Percentiles rank a stretch among this genome's conserved stretches.
phyloP scores from a whole-genome alignment of 2,797 vertebrate genomes.

The Cetoscarus ocellatus region DNA sequence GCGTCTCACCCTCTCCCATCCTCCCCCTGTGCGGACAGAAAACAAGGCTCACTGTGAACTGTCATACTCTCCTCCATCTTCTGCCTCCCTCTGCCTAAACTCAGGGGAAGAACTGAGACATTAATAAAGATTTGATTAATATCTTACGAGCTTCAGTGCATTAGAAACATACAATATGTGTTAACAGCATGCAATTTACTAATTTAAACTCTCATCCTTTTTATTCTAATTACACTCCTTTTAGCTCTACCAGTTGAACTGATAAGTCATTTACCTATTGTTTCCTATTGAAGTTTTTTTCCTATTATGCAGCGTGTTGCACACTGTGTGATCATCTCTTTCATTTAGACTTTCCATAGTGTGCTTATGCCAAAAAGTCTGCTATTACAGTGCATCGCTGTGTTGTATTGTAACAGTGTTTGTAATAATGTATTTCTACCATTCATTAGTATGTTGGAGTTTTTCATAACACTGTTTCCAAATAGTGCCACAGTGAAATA shows the following conservation, averaged over 20 bases:
- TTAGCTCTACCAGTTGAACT: too few species aligned
- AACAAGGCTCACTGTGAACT: conserved; percentile 28
- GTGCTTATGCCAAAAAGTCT: too few species aligned
- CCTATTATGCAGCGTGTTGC: background rate
- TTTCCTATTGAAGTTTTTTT: too few species aligned
- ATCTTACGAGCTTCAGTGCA: background rate
- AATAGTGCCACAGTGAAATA: too few species aligned
- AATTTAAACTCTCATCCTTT: background rate
- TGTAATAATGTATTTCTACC: too few species aligned
- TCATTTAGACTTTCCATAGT: too few species aligned
- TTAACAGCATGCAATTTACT: conserved; percentile 1
- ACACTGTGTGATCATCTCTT: background rate
- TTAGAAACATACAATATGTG: conserved; percentile 22
- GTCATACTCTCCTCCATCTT: conserved; percentile 12
- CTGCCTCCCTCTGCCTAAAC: conserved; percentile 33
- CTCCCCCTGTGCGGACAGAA: conserved; percentile 1
- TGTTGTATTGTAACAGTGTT: too few species aligned
- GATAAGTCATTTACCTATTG: too few species aligned
- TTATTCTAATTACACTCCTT: background rate
- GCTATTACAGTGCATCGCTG: background rate
- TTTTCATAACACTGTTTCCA: too few species aligned
- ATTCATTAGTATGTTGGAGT: too few species aligned
- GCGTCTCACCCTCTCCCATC: conserved; percentile 12
- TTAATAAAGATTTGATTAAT: conserved; percentile 19
- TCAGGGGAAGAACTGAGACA: conserved; percentile 35